Evolutionary conservation across 2,113 vertebrate species (phyloP).

Genomic region (Mesembrinibis cayennensis): DNA sequence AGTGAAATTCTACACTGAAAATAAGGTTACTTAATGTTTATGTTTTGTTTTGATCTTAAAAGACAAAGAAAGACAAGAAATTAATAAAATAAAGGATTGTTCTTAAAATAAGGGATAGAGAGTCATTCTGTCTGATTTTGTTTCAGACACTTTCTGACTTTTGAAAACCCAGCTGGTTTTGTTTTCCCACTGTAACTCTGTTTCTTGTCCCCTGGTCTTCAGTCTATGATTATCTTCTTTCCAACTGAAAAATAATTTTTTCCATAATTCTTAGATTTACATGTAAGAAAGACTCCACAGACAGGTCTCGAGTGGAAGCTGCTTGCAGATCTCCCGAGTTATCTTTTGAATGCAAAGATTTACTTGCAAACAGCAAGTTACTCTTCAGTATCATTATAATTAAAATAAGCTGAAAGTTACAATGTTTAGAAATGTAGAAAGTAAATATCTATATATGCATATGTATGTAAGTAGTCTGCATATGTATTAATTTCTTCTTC

Average conservation of each 20-base stretch:
- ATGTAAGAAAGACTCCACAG: not conserved
- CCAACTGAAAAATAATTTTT: not conserved
- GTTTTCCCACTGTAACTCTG: not conserved
- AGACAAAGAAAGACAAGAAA: not conserved
- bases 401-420: not conserved
- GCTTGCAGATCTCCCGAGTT: not conserved
- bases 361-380: not conserved
- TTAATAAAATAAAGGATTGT: not conserved
- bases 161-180: not conserved
- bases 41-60: not conserved
- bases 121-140: not conserved
- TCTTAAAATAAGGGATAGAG: not conserved
- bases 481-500: not conserved
- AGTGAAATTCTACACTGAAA: not conserved
- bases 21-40: not conserved
- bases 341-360: not conserved
- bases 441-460: not conserved
- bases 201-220: not conserved
- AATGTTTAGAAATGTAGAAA: not conserved
- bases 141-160: not conserved
- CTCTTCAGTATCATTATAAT: not conserved
- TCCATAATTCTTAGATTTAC: not conserved
- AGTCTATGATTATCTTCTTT: not conserved
- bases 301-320: not conserved
- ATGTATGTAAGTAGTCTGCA: not conserved